These are phyloP conservation scores for Coelogynopora nodosa DNA, from an alignment of 2,888 invertebrate species.

Conservation along the genomic window DNA sequence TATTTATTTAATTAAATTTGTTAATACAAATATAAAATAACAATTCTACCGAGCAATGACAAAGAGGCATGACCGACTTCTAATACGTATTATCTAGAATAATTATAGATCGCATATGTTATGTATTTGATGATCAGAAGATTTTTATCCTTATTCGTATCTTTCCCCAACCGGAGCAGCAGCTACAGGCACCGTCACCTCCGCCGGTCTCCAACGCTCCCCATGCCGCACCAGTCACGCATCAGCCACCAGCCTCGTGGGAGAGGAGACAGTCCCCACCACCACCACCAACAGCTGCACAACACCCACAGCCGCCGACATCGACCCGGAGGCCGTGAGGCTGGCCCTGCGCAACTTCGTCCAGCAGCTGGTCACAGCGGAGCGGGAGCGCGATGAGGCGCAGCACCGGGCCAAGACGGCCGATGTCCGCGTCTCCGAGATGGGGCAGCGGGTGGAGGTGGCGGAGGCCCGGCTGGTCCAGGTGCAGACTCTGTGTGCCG, in stretches of 20 bases:
- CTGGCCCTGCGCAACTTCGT: conserved; percentile 85
- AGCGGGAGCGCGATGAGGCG: conserved; percentile 73
- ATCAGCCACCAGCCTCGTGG: background rate
- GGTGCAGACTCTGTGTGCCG: conserved; percentile 59
- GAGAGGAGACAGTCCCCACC: background rate
- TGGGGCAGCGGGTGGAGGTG: conserved; percentile 73
- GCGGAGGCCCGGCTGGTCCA: conserved; percentile 66
- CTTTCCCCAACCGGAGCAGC: too few relatives aligned
- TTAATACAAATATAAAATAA: too few relatives aligned
- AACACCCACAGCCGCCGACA: conserved; percentile 66
- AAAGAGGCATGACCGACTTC: too few relatives aligned
- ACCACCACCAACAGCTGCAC: background rate
- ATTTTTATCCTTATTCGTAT: too few relatives aligned
- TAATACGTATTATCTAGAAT: too few relatives aligned
- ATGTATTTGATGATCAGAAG: too few relatives aligned
- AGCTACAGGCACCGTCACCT: too few relatives aligned
- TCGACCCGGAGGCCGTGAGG: conserved; percentile 83
- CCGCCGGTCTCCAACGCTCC: background rate
- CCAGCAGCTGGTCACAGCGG: conserved; percentile 85
- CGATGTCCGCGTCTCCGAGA: conserved; percentile 72
- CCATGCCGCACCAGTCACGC: background rate
- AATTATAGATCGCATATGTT: too few relatives aligned
- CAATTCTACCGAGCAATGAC: too few relatives aligned
- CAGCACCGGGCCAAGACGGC: conserved; percentile 69
- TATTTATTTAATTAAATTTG: too few relatives aligned